Evolutionary conservation across 2,797 vertebrate genomes (phyloP), one percentile per base, ranked within the genome.

Genomic region (Pipistrellus pygmaeus): DNA sequence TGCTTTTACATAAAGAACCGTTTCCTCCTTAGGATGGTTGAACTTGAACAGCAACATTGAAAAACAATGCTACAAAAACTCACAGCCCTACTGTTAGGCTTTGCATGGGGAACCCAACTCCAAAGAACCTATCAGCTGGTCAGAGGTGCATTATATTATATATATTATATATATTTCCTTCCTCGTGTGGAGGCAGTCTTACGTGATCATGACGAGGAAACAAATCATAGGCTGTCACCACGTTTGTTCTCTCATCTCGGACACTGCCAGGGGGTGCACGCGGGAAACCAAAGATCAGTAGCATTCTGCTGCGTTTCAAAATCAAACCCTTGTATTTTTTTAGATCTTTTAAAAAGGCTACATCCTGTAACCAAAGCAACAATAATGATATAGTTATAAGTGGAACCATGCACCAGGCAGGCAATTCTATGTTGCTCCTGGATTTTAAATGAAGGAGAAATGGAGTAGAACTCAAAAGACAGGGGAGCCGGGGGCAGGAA

Each of bases 251-350:
- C 21, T 89, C 41, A 27, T 75, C 35, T 6, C 21, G 38, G 46
- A 53, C 7, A 78, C 4, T 25, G 53, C 72, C 51, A 76, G 76
- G 35, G 5, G 15, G 13, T 66, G 81, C 18, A 55, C 44, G 23
- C 62, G 77, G 32, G 93, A 90, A 93, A 76, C 2, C 38, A 75
- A 95, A 78, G 21, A 30, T 95, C 32, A 32, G 38, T 84, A 41
- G 60, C 85, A 78, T 82, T 83, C 25, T 68, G 44, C 82, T 51
- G n/a, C n/a, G 23, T 69, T 90, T 96, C 11, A 87, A 81, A 78
- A 72, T 53, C 38, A 94, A 87, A 85, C 30, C 14, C 20, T 44
- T 64, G 6, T 9, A 55, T n/a, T 88, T 66, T 44, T 81, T 81
- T 38, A 68, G 72, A 27, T 76, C 27, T 48, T 27, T 62, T 73